Base-by-base conservation (phyloP, 2,797 vertebrate genomes). In the Chelmon rostratus region DNA sequence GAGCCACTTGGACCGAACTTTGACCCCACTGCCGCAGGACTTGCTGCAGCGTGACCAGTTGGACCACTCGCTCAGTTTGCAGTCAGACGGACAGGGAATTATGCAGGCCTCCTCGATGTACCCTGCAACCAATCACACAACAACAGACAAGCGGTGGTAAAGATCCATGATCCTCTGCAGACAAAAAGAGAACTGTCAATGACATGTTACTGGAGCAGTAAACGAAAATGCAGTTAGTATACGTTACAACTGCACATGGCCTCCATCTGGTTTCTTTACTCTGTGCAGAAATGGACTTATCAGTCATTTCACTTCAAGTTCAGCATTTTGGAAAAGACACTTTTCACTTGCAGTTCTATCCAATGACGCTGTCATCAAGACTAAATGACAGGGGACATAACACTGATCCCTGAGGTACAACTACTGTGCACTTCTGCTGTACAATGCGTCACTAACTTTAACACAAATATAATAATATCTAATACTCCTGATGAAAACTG, bases 11-110 rank as follows among this genome's bases (percentile, higher is more conserved):
- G 98, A 99, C 1, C 98, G 96, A 74, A 99, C 98, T 76, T 99
- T 99, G 77, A 99, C 98, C 0, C 98, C 98, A 1, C 98, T 99
- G 33, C 98, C 98, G 2, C 98, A 99, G 9, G 98, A 98, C 85
- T 98, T 99, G 61, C 98, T 99, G 82, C 98, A 99, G 61, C 98
- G 97, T 0, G 98, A 99, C 98, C 98, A 99, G 89, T 97, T 99
- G 89, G 98, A 99, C 98, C 98, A 99, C 71, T 99, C 98, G 1
- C 98, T 99, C 73, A 99, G 97, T 72, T 99, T 99, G 90, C 98
- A 99, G 92, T 99, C 98, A 0, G 98, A 99, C 0, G 98, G 98
- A 62, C 98, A 99, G 1, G 98, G 97, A 69, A 98, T 99, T 83
- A 98, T 98, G 82, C 98, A 99, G 9, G 98, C 98, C 93, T 99